A percentile compares a stretch with the other conserved stretches of the same genome.
phyloP scores from a whole-genome alignment of 2,113 vertebrate genomes.

The Danionella cerebrum region DNA sequence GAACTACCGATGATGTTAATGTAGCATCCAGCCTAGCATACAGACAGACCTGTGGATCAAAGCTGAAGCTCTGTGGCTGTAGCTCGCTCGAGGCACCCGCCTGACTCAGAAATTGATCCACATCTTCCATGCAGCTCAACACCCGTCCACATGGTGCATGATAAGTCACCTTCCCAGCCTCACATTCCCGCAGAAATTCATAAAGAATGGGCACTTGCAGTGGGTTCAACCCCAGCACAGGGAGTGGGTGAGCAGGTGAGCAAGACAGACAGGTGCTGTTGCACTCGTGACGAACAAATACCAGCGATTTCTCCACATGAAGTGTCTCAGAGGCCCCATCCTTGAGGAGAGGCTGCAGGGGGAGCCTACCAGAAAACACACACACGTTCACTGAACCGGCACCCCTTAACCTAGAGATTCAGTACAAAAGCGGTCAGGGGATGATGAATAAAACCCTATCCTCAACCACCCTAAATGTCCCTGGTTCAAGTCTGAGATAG shows the following conservation, averaged over 20 bases:
- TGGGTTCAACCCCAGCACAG: constrained; percentile 74
- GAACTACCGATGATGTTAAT: constrained; percentile 58
- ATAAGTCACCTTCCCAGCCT: constrained; percentile 67
- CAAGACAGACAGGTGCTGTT: constrained; percentile 67
- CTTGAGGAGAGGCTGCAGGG: no score
- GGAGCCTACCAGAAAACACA: no score
- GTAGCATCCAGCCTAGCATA: constrained; percentile 51
- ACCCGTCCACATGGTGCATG: constrained; percentile 81
- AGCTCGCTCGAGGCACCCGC: constrained; percentile 71
- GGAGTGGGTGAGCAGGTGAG: constrained; percentile 40
- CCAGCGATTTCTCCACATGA: no score
- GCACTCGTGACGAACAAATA: constrained; percentile 60
- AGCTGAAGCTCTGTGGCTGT: constrained; percentile 84
- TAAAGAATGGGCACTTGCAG: constrained; percentile 74
- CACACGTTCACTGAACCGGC: no score
- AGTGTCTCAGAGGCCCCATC: no score
- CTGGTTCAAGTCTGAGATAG: no score
- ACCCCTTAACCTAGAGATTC: no score
- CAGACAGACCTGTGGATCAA: constrained; percentile 70
- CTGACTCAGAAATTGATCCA: constrained; percentile 72
- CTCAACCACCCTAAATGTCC: no score
- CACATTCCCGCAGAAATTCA: constrained; percentile 68
- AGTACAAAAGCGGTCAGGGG: no score
- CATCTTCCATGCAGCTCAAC: constrained; percentile 71
- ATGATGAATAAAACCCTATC: no score